A percentile compares a stretch with the other conserved stretches of the same genome.
Evolutionary conservation across 2,888 invertebrate species (phyloP).

Genomic region (Trichopoda pennipes): DNA sequence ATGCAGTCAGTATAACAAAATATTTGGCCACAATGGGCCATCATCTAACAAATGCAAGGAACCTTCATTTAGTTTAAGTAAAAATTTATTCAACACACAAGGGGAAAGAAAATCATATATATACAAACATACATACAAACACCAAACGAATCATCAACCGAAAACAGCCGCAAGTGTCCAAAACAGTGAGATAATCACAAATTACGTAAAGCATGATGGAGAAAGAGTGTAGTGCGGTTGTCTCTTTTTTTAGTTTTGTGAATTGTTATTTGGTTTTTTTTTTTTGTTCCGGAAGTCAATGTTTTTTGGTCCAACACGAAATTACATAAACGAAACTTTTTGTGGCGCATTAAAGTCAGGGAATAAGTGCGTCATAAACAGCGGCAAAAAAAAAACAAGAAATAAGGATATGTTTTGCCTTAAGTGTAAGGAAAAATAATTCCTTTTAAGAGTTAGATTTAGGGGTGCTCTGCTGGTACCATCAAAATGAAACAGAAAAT

Average conservation of each 20-base stretch:
- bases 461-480: too few species aligned
- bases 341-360: constrained; percentile 17
- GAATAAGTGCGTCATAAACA: not conserved
- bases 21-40: constrained; percentile 52
- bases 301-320: not conserved
- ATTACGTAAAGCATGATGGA: constrained; percentile 65
- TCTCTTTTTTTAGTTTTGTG: constrained; percentile 2
- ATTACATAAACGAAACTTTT: not conserved
- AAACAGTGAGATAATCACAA: constrained; percentile 67
- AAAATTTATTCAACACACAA: constrained; percentile 7
- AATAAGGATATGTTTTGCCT: too few species aligned
- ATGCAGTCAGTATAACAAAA: constrained; percentile 47
- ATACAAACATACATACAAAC: not conserved
- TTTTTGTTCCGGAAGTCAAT: not conserved
- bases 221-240: constrained; percentile 52
- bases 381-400: not conserved
- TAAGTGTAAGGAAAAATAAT: too few species aligned
- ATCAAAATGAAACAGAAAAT: too few species aligned
- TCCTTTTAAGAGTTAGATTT: too few species aligned
- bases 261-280: not conserved
- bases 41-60: constrained; percentile 52
- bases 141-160: constrained; percentile 21
- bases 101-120: not conserved
- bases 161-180: constrained; percentile 62
- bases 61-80: constrained; percentile 40